phyloP scores from a whole-genome alignment of 1,140 invertebrate genomes.

The Mactra quadrangularis region DNA sequence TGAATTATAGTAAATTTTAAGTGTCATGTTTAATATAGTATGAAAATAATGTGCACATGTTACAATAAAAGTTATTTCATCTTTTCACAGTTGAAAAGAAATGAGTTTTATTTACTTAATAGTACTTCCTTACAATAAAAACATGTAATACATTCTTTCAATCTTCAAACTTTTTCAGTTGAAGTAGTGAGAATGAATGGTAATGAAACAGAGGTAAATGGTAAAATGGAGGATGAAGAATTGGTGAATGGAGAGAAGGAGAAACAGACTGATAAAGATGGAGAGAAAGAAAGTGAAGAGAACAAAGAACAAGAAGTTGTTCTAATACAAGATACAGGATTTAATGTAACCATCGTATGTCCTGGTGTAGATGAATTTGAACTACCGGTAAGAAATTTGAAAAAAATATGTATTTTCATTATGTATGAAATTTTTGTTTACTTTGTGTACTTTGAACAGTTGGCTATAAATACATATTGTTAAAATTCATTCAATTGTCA shows the following conservation, averaged over 20 bases:
- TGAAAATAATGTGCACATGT: neutral
- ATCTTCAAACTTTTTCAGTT: constrained; percentile 43
- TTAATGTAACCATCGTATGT: constrained; percentile 95
- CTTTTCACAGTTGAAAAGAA: too few species aligned
- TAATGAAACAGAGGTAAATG: neutral
- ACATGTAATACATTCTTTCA: too few species aligned
- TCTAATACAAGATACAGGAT: constrained; percentile 96
- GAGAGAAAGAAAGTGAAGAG: constrained; percentile 63
- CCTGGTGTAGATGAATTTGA: constrained; percentile 94
- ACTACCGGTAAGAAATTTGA: constrained; percentile 93
- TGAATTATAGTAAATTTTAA: neutral
- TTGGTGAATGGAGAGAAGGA: constrained; percentile 33
- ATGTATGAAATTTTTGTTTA: too few species aligned
- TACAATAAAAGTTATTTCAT: too few species aligned
- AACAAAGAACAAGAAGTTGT: constrained; percentile 86
- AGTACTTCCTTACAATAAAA: too few species aligned
- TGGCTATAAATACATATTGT: too few species aligned
- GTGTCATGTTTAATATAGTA: neutral
- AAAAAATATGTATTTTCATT: too few species aligned
- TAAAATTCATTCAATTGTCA: too few species aligned
- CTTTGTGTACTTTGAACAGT: too few species aligned
- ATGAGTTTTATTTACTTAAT: too few species aligned
- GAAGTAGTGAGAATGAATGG: constrained; percentile 57
- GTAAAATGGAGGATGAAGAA: constrained; percentile 8
- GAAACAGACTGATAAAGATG: constrained; percentile 49